Percentiles rank a stretch among this genome's conserved stretches.
Conservation (phyloP, 2,797 vertebrate species). For the Lepus townsendii region DNA sequence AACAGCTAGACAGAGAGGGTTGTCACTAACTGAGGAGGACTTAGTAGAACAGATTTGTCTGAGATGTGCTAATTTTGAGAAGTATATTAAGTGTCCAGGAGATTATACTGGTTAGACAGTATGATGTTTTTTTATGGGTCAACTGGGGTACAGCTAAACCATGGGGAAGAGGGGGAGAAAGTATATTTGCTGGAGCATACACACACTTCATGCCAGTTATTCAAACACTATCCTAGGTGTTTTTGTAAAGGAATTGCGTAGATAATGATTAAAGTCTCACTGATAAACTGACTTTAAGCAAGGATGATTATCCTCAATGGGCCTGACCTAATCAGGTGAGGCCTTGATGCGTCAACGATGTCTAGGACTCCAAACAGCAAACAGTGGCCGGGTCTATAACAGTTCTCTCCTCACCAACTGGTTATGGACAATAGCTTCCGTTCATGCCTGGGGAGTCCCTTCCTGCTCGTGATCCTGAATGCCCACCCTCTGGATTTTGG, state of each 20-base stretch:
- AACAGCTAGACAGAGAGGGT: background rate
- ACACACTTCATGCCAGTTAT: background rate
- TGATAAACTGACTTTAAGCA: background rate
- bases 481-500: background rate
- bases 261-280: background rate
- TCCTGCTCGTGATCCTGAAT: background rate
- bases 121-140: background rate
- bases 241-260: background rate
- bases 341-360: background rate
- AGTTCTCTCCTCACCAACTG: background rate
- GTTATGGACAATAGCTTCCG: background rate
- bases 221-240: background rate
- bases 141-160: background rate
- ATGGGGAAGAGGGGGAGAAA: background rate
- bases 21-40: background rate
- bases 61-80: background rate
- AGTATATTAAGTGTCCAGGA: background rate
- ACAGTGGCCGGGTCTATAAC: background rate
- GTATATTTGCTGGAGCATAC: background rate
- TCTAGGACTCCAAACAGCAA: background rate
- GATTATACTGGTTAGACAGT: background rate
- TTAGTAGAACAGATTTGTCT: background rate
- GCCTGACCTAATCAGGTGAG: background rate
- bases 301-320: background rate
- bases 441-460: background rate